phyloP scores from a whole-genome alignment of 2,113 vertebrate genomes.

The Hystrix cristata region DNA sequence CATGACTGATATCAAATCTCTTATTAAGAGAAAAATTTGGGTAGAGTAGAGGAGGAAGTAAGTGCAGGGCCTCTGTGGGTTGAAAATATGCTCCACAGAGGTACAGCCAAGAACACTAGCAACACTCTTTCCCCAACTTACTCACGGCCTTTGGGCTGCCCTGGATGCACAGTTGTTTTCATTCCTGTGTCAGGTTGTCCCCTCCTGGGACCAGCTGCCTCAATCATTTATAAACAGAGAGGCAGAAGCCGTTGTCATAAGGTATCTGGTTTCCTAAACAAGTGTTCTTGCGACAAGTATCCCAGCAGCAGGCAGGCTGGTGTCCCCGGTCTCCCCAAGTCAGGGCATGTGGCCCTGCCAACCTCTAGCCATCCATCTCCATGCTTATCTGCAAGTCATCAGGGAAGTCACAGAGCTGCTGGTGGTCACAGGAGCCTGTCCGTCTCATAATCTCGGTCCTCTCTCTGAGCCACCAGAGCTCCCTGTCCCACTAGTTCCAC shows the following conservation, averaged over 20 bases:
- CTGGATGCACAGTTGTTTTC: background rate
- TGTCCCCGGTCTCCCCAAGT: slow-evolving; percentile 63
- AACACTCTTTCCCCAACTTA: background rate
- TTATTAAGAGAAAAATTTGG: background rate
- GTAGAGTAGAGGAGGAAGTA: background rate
- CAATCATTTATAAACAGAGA: slow-evolving; percentile 1
- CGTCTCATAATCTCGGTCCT: slow-evolving; percentile 3
- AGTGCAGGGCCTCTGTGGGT: background rate
- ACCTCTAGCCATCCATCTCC: slow-evolving; percentile 60
- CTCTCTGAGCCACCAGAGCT: slow-evolving; percentile 2
- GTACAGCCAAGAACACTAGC: background rate
- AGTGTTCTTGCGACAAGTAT: slow-evolving; percentile 58
- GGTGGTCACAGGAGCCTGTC: background rate
- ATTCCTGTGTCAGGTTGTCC: background rate
- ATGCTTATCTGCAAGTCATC: slow-evolving; percentile 75
- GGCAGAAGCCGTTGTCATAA: slow-evolving; percentile 68
- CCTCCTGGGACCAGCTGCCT: slow-evolving; percentile 31
- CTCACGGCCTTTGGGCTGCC: background rate
- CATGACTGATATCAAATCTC: background rate
- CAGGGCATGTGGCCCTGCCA: slow-evolving; percentile 73
- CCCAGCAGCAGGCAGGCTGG: slow-evolving; percentile 37
- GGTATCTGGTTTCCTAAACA: slow-evolving; percentile 81
- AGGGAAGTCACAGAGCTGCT: slow-evolving; percentile 56
- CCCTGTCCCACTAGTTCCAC: background rate
- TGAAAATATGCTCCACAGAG: background rate